Evolutionary conservation across 2,113 vertebrate species (phyloP), one percentile per base, ranked within the genome.

Genomic region (Rostratula benghalensis): DNA sequence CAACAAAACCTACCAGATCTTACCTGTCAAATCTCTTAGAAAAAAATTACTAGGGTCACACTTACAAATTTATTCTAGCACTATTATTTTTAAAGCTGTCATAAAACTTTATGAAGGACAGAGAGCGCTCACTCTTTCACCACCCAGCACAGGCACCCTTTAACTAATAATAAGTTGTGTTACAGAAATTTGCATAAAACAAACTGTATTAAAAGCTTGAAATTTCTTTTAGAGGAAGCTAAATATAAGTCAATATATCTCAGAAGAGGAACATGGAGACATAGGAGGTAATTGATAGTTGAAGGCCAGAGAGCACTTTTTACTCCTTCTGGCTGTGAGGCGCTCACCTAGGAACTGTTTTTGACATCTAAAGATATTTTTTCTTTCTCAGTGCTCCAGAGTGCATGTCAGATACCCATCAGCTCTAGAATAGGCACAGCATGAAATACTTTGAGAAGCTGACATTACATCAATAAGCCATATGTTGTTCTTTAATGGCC

Each of bases 401-500:
- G 33, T 51, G 46, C 56, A 24, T 3, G 30, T 93, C 83, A 89
- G 61, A 75, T 64, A 75, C 68, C 22, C 17, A 11, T 84, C 87
- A 82, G 50, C 28, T 91, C 74, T 54, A 21, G 22, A 95, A 89
- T 1, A 84, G 48, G 45, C 77, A 17, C 25, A 82, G 83, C 5
- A 1, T 76, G 95, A 94, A 92, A 73, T 39, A 65, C 69, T 75
- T 89, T n/a, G 83, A 84, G 69, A 89, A 87, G 61, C 80, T 94
- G 89, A 68, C 69, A 35, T 79, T 50, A 41, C 80, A 89, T 83
- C 89, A 84, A 61, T 87, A 87, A 92, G 81, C 80, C 65, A 25
- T 83, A 93, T 86, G 80, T 84, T 96, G 10, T 78, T 69, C 61
- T 95, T 91, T 91, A 93, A 92, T 50, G n/a, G 70, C 37, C 86